phyloP scores from a whole-genome alignment of 2,888 invertebrate species.

The Drosophila lacicola region DNA sequence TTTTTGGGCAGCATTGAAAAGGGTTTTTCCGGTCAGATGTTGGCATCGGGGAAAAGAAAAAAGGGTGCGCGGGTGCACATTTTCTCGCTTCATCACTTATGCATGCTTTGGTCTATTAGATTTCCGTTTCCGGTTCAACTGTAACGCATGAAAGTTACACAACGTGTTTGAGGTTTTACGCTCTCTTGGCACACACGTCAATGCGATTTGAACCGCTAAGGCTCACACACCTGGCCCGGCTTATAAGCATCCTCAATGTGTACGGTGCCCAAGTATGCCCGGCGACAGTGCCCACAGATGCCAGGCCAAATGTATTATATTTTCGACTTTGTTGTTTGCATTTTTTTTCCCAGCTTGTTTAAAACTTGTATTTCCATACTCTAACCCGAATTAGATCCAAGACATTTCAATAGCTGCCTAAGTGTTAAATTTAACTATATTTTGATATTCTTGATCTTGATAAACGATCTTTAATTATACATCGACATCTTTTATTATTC shows the following conservation, averaged over 20 bases:
- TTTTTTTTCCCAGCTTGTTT: constrained; percentile 13
- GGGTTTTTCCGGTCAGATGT: constrained; percentile 40
- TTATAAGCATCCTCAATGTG: constrained; percentile 41
- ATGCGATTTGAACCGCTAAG: constrained; percentile 73
- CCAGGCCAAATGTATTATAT: constrained; percentile 27
- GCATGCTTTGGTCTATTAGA: constrained; percentile 80
- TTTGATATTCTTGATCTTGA: too few species aligned
- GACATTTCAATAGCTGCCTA: not conserved
- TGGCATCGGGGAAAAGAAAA: not conserved
- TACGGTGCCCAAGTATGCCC: constrained; percentile 14
- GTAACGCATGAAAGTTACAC: constrained; percentile 69
- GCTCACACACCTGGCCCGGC: constrained; percentile 65
- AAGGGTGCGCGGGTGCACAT: constrained; percentile 21
- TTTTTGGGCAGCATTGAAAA: constrained; percentile 59
- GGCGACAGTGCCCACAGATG: constrained; percentile 8
- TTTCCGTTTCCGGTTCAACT: constrained; percentile 80
- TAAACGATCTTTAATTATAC: too few species aligned
- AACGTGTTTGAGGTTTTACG: constrained; percentile 79
- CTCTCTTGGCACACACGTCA: constrained; percentile 73
- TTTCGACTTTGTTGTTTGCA: constrained; percentile 10
- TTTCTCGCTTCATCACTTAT: constrained; percentile 79
- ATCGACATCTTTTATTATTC: too few species aligned
- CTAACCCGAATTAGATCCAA: constrained; percentile 1
- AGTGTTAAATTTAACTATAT: too few species aligned
- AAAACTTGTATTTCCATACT: constrained; percentile 12